Conservation (phyloP, 2,888 invertebrate species). For the Anthrax anthrax region DNA sequence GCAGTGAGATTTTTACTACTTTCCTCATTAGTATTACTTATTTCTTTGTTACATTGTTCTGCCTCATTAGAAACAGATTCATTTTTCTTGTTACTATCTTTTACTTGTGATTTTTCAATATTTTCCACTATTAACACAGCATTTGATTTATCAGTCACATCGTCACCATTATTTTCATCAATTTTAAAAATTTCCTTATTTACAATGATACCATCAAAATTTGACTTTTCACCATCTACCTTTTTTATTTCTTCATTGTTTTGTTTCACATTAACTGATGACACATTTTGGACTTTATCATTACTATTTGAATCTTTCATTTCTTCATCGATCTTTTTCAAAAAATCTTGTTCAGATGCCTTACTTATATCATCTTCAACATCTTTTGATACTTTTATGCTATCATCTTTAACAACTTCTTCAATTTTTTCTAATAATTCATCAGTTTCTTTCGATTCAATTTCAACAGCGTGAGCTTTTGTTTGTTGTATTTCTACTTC, state of each 20-base stretch:
- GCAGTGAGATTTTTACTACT: too few relatives aligned
- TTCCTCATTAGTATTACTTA: not conserved
- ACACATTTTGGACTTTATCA: not conserved
- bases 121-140: not conserved
- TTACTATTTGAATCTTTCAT: conserved; percentile 3
- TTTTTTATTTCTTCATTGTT: conserved; percentile 12
- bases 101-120: not conserved
- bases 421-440: conserved; percentile 14
- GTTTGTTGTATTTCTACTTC: too few relatives aligned
- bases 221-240: not conserved
- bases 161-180: not conserved
- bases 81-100: too few relatives aligned
- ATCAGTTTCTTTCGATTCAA: conserved; percentile 9
- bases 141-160: not conserved
- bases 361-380: conserved; percentile 11
- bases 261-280: conserved; percentile 7
- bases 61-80: too few relatives aligned
- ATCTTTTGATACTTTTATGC: not conserved
- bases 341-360: conserved; percentile 13
- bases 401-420: conserved; percentile 13
- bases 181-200: not conserved
- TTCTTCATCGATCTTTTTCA: conserved; percentile 14
- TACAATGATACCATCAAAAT: conserved; percentile 4
- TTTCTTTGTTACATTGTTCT: not conserved
- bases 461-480: not conserved